A percentile compares a stretch with the other conserved stretches of the same genome.
Conservation (phyloP, 2,797 vertebrate genomes). For the Perdix hodgsoniae region DNA sequence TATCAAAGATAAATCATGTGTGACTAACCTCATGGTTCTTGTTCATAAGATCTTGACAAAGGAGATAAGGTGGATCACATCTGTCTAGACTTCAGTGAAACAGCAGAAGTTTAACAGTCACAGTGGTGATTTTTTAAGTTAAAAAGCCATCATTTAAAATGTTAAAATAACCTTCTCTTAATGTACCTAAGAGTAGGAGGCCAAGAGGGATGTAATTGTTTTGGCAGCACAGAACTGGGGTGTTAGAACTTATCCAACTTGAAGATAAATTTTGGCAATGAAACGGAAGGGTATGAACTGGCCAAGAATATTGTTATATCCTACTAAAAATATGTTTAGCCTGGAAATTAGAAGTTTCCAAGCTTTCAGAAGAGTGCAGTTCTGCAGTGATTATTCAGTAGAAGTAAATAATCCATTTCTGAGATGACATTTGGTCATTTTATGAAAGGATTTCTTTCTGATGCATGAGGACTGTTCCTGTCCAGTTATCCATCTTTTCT, state of each 20-base stretch:
- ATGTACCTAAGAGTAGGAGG: background rate
- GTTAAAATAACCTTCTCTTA: background rate
- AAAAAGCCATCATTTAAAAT: background rate
- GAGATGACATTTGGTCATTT: background rate
- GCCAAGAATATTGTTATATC: background rate
- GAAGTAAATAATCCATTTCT: background rate
- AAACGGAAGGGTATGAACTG: background rate
- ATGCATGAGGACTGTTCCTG: background rate
- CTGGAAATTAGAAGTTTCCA: background rate
- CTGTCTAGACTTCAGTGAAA: background rate
- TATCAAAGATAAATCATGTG: background rate
- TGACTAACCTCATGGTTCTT: background rate
- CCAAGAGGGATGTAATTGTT: background rate
- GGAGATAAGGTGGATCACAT: background rate
- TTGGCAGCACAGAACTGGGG: background rate
- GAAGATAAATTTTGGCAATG: background rate
- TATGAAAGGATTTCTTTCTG: background rate
- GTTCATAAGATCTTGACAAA: constrained; percentile 13
- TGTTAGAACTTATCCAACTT: background rate
- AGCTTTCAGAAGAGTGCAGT: background rate
- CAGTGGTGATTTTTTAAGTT: background rate
- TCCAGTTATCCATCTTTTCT: background rate
- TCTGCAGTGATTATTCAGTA: background rate
- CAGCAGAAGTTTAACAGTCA: background rate
- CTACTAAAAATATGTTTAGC: background rate